Evolutionary conservation across 2,888 invertebrate species (phyloP).

Genomic region (Volucella inflata): DNA sequence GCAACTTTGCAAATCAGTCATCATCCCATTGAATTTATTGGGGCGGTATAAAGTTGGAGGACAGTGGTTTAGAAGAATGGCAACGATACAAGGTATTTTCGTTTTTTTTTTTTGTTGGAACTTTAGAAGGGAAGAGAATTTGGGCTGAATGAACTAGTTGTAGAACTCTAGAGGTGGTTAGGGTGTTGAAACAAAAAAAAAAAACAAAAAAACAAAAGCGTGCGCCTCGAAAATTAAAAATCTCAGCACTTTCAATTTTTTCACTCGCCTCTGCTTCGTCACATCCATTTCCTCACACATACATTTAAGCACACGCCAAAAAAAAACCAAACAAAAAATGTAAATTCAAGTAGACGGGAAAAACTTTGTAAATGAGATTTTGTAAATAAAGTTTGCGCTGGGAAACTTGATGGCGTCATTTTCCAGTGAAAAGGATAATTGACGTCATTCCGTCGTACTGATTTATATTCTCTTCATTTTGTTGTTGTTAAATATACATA

Average conservation of each 20-base stretch:
- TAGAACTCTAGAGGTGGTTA: neutral
- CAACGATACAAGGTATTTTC: neutral
- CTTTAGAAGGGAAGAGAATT: too few species aligned
- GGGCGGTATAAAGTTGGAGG: constrained; percentile 31
- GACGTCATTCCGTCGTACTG: constrained; percentile 58
- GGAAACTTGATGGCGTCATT: constrained; percentile 65
- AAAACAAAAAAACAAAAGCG: constrained; percentile 48
- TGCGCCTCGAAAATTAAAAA: constrained; percentile 48
- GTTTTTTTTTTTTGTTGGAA: too few species aligned
- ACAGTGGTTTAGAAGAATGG: neutral
- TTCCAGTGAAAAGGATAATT: constrained; percentile 46
- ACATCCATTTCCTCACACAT: neutral
- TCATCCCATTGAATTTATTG: constrained; percentile 45
- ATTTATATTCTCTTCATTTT: constrained; percentile 6
- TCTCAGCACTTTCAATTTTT: constrained; percentile 33
- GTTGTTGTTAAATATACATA: neutral
- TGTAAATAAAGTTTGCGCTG: constrained; percentile 30
- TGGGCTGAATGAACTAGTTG: too few species aligned
- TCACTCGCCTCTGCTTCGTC: neutral
- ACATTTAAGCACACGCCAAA: constrained; percentile 2
- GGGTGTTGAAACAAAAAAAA: constrained; percentile 29
- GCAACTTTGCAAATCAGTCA: constrained; percentile 60
- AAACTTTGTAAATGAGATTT: constrained; percentile 53
- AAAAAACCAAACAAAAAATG: constrained; percentile 15
- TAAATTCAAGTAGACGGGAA: constrained; percentile 25